Evolutionary conservation across 2,113 vertebrate species (phyloP).

Genomic region (Vulpes ferrilata): DNA sequence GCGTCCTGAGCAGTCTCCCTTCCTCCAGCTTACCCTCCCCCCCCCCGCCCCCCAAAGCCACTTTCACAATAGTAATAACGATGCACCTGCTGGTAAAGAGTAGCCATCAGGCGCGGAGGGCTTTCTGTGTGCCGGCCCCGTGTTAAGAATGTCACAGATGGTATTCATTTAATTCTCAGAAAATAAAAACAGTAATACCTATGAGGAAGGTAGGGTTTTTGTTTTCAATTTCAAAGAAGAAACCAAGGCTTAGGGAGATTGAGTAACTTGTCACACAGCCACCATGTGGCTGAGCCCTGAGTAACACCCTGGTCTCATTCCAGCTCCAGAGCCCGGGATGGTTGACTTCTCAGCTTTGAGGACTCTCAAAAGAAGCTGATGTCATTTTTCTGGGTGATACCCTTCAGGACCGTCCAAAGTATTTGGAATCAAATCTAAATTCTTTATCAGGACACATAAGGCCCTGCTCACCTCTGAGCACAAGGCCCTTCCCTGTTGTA

Average conservation of each 20-base stretch:
- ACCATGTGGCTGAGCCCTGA: neutral
- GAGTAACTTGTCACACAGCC: neutral
- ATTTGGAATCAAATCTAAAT: neutral
- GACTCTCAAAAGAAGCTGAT: neutral
- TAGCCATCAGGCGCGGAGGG: neutral
- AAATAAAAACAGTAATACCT: neutral
- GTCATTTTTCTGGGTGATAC: neutral
- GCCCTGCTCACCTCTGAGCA: neutral
- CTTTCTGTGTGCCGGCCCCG: neutral
- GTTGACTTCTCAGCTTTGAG: neutral
- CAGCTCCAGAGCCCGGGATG: neutral
- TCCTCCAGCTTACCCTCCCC: neutral
- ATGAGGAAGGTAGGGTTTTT: neutral
- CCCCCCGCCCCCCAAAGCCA: neutral
- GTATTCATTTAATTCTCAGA: neutral
- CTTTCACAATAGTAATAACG: neutral
- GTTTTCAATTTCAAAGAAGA: conserved; percentile 1
- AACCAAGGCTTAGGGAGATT: neutral
- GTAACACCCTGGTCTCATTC: neutral
- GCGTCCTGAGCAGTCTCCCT: neutral
- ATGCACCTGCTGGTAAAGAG: neutral
- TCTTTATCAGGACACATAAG: neutral
- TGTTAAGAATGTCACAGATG: neutral
- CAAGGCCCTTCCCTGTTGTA: neutral
- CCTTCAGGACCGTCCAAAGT: neutral